phyloP scores from a whole-genome alignment of 2,113 vertebrate genomes.

The Arothron firmamentum region DNA sequence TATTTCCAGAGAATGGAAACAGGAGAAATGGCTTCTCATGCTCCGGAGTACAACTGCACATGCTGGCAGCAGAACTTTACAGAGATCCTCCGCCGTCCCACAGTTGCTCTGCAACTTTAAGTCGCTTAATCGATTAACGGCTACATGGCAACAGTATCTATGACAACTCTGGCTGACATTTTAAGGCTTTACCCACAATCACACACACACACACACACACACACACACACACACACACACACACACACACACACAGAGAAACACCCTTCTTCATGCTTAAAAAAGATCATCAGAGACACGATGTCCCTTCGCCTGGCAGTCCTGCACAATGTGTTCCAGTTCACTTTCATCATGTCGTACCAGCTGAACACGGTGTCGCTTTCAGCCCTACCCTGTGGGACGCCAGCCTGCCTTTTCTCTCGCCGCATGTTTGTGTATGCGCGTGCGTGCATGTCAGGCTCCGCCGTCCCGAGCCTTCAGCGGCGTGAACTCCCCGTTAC shows the following conservation, averaged over 20 bases:
- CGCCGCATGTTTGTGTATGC: conserved; percentile 24
- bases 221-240: conserved; percentile 25
- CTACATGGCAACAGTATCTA: conserved; percentile 50
- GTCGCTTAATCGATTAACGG: conserved; percentile 58
- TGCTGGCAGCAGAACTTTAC: conserved; percentile 33
- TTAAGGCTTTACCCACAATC: conserved; percentile 39
- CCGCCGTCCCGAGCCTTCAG: conserved; percentile 65
- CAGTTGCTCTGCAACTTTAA: conserved; percentile 53
- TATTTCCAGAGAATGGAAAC: too few species aligned
- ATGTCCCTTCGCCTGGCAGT: conserved; percentile 71
- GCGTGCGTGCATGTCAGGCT: conserved; percentile 39
- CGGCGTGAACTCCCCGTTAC: conserved; percentile 60
- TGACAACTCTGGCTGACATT: conserved; percentile 37
- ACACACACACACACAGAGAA: conserved; percentile 20
- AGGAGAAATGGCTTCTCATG: conserved; percentile 4
- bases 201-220: conserved; percentile 25
- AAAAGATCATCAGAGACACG: conserved; percentile 62
- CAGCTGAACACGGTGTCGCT: conserved; percentile 75
- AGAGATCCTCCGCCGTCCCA: conserved; percentile 36
- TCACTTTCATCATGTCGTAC: conserved; percentile 76
- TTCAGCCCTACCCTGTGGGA: conserved; percentile 75
- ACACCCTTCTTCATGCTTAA: conserved; percentile 66
- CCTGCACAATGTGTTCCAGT: conserved; percentile 75
- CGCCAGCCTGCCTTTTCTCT: conserved; percentile 69
- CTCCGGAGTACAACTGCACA: conserved; percentile 11